These are phyloP conservation scores for Patella depressa DNA, from an alignment of 2,888 invertebrate species.

Conservation along the genomic window DNA sequence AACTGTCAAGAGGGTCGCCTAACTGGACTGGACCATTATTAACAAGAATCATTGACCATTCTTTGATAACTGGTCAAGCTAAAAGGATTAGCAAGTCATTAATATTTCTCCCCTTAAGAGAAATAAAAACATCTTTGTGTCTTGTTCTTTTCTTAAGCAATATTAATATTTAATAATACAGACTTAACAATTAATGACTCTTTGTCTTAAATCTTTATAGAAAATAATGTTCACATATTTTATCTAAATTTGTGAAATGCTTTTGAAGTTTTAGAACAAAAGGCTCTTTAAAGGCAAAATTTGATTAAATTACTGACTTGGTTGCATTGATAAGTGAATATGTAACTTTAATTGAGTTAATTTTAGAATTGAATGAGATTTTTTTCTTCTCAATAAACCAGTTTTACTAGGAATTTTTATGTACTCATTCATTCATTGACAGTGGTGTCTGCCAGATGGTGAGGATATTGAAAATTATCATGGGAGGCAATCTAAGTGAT, in stretches of 20 bases:
- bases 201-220: too few relatives aligned
- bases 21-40: slow-evolving; percentile 1
- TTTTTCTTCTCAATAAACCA: neutral
- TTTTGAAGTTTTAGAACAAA: too few relatives aligned
- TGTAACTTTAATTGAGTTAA: too few relatives aligned
- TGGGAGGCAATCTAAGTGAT: slow-evolving; percentile 7
- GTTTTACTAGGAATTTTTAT: slow-evolving; percentile 3
- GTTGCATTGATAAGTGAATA: too few relatives aligned
- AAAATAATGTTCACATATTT: too few relatives aligned
- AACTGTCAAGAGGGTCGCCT: neutral
- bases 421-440: neutral
- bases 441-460: neutral
- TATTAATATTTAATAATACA: neutral
- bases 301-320: too few relatives aligned
- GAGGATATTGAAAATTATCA: neutral
- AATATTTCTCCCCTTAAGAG: neutral
- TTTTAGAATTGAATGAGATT: too few relatives aligned
- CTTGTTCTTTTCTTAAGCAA: neutral
- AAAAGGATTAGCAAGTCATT: neutral
- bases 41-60: neutral
- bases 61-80: neutral
- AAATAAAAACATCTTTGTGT: neutral
- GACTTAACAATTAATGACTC: neutral
- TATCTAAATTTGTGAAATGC: too few relatives aligned
- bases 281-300: too few relatives aligned